These are phyloP conservation scores for Chaetophractus vellerosus DNA, from an alignment of 2,797 vertebrate genomes.

Conservation along the genomic window DNA sequence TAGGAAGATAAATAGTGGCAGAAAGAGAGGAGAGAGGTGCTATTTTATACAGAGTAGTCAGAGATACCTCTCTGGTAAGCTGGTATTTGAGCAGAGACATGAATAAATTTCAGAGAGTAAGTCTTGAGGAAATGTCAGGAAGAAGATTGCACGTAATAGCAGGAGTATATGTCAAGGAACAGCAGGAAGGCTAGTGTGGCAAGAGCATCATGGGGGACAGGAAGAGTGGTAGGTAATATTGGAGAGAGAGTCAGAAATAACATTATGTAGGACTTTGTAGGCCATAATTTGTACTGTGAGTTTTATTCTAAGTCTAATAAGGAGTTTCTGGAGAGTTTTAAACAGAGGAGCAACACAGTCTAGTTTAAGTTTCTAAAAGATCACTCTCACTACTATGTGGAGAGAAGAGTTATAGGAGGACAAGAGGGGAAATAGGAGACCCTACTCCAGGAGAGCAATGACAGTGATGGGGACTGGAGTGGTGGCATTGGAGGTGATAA, in stretches of 20 bases:
- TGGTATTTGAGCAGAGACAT: neutral
- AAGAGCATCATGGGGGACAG: neutral
- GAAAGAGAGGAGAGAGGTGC: neutral
- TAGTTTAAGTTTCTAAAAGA: neutral
- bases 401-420: neutral
- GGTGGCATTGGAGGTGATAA: neutral
- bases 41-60: neutral
- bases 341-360: neutral
- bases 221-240: neutral
- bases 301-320: neutral
- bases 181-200: neutral
- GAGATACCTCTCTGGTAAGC: neutral
- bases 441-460: accelerated
- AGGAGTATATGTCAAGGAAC: neutral
- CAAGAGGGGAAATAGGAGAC: neutral
- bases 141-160: neutral
- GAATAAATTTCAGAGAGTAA: neutral
- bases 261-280: neutral
- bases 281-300: neutral
- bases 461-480: neutral
- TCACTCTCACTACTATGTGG: neutral
- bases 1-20: neutral
- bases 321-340: neutral
- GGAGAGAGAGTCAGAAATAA: neutral
- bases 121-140: neutral